These are phyloP conservation scores for Encarsia formosa DNA, from an alignment of 2,888 invertebrate genomes.

Conservation along the genomic window DNA sequence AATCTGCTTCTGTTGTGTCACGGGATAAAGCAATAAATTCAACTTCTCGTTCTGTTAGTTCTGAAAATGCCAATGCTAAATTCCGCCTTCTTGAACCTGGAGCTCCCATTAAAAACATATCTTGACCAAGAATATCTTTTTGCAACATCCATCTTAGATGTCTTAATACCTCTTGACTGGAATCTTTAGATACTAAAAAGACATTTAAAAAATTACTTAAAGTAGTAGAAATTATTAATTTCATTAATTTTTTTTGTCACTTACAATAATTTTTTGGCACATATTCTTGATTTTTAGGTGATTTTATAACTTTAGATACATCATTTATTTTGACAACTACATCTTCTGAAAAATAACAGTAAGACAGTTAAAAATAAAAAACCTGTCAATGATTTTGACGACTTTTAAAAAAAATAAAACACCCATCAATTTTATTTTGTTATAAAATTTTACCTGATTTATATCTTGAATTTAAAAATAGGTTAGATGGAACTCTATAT, in stretches of 20 bases:
- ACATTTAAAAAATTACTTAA: slow-evolving; percentile 1
- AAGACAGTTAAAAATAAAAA: slow-evolving; percentile 9
- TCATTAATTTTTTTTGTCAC: slow-evolving; percentile 42
- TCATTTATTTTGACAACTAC: slow-evolving; percentile 66
- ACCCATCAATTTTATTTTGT: neutral
- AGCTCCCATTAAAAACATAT: slow-evolving; percentile 89
- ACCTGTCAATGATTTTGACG: neutral
- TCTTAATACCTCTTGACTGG: slow-evolving; percentile 70
- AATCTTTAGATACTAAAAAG: slow-evolving; percentile 55
- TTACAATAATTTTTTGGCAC: slow-evolving; percentile 83
- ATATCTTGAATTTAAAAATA: slow-evolving; percentile 28
- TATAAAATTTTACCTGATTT: slow-evolving; percentile 36
- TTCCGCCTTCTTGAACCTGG: slow-evolving; percentile 81
- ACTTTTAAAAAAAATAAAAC: neutral
- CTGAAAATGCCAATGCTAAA: slow-evolving; percentile 83
- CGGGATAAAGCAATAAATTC: slow-evolving; percentile 92
- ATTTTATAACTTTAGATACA: slow-evolving; percentile 62
- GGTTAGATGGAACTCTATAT: slow-evolving; percentile 28
- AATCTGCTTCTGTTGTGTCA: slow-evolving; percentile 94
- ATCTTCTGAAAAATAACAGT: slow-evolving; percentile 35
- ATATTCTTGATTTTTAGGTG: slow-evolving; percentile 69
- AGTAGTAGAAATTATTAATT: neutral
- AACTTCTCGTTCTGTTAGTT: slow-evolving; percentile 82
- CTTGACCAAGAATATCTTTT: slow-evolving; percentile 88
- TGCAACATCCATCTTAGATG: slow-evolving; percentile 95